Evolutionary conservation across 2,888 invertebrate genomes (phyloP).

Genomic region (Zygothrica quintamaculata): DNA sequence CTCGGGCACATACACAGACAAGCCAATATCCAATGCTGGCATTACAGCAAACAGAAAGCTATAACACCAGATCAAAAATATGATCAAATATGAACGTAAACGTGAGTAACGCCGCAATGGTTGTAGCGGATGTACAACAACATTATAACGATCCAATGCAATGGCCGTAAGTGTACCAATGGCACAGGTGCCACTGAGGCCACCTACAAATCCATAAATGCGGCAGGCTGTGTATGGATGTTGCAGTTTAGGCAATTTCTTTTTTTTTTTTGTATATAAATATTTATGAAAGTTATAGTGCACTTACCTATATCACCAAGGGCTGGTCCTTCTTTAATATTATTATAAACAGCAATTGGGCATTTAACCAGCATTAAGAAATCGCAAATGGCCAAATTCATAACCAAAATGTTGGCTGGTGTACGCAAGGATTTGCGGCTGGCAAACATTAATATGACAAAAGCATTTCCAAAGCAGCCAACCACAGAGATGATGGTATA

Average conservation of each 20-base stretch:
- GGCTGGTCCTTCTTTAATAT: conserved; percentile 89
- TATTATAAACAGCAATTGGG: conserved; percentile 91
- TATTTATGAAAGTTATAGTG: no score
- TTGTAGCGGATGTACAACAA: conserved; percentile 91
- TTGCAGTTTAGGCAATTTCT: no score
- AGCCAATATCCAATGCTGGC: conserved; percentile 89
- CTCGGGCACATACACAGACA: conserved; percentile 92
- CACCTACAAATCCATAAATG: conserved; percentile 92
- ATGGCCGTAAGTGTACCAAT: conserved; percentile 92
- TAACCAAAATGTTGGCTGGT: conserved; percentile 90
- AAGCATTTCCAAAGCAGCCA: conserved; percentile 89
- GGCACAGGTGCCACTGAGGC: conserved; percentile 91
- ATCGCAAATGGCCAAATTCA: conserved; percentile 91
- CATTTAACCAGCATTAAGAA: conserved; percentile 89
- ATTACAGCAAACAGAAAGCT: conserved; percentile 89
- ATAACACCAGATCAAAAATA: conserved; percentile 89
- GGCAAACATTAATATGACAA: conserved; percentile 90
- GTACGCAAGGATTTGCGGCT: conserved; percentile 90
- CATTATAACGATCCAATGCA: conserved; percentile 92
- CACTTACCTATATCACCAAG: conserved; percentile 88
- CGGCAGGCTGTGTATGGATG: conserved; percentile 87
- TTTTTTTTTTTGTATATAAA: no score
- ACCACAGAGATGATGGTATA: conserved; percentile 88
- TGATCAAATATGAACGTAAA: conserved; percentile 87
- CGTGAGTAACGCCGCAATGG: conserved; percentile 88